Evolutionary conservation across 2,888 invertebrate genomes (phyloP), one percentile per base, ranked within the genome.

Genomic region (Muscina levida): DNA sequence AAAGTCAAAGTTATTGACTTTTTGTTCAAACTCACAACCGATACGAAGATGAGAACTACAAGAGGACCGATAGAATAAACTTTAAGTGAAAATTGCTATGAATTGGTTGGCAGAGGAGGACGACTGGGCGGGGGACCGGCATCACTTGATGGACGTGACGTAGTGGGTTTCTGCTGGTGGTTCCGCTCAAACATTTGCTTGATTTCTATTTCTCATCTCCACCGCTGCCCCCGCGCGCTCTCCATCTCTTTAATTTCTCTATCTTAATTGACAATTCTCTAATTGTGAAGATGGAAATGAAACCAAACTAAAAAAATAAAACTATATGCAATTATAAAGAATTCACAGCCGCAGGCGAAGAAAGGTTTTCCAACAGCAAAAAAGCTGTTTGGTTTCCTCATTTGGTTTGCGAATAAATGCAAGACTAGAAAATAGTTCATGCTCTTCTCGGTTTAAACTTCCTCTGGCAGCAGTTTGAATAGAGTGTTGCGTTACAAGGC

Each of bases 241-340:
- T 31, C n/a, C n/a, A n/a, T n/a, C n/a, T n/a, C n/a, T n/a, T n/a
- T n/a, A n/a, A n/a, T n/a, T n/a, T n/a, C 15, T 57, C 15, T 57
- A n/a, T 31, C 6, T 37, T 71, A 73, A 77, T 80, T 80, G 80
- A 77, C 80, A 80, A 77, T 80, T 80, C 73, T 80, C 73, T 80
- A 71, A 80, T 80, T 76, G 76, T n/a, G 57, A 11, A 57, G 57
- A 31, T 57, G 57, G 13, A 57, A 31, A 15, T 15, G n/a, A 57
- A 57, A 31, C 26, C 15, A 37, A 57, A 57, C n/a, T n/a, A n/a
- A n/a, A n/a, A n/a, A n/a, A n/a, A n/a, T n/a, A n/a, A n/a, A n/a
- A n/a, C n/a, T n/a, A 31, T 56, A 26, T 57, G 57, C 57, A 57
- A 59, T 59, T 59, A 59, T 39, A 37, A 15, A 59, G 31, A 59